These are phyloP conservation scores for Cryptus viduatorius DNA, from an alignment of 2,888 invertebrate genomes.

Conservation along the genomic window DNA sequence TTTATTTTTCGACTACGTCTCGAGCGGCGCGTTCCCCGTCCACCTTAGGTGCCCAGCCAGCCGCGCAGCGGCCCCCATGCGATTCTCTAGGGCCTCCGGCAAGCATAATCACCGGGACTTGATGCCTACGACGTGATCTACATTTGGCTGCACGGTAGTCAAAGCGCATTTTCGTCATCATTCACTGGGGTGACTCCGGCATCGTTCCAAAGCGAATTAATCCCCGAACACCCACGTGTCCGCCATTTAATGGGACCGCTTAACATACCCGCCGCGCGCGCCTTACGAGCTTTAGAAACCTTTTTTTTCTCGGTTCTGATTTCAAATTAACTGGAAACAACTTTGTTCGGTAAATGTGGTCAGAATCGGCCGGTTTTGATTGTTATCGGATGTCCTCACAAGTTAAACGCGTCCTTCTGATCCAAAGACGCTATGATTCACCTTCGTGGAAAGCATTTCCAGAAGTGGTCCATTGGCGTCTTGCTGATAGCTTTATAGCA, in stretches of 20 bases:
- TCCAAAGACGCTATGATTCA: not conserved
- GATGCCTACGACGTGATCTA: slow-evolving; percentile 50
- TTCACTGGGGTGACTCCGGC: not conserved
- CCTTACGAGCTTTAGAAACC: too few relatives aligned
- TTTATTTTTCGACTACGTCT: slow-evolving; percentile 27
- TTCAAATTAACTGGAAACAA: too few relatives aligned
- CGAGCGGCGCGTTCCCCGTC: slow-evolving; percentile 30
- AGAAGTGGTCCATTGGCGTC: too few relatives aligned
- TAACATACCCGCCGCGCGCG: not conserved
- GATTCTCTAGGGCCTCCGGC: slow-evolving; percentile 54
- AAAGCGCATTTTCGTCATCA: slow-evolving; percentile 44
- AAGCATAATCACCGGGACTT: slow-evolving; percentile 44
- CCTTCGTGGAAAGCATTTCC: not conserved
- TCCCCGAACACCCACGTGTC: slow-evolving; percentile 1
- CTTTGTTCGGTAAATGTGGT: not conserved
- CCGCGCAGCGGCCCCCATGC: not conserved
- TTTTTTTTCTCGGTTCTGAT: too few relatives aligned
- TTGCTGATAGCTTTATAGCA: slow-evolving; percentile 7
- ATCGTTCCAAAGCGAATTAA: not conserved
- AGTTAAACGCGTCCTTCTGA: not conserved
- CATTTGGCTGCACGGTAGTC: slow-evolving; percentile 57
- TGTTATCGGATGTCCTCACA: too few relatives aligned
- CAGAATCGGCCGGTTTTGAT: too few relatives aligned
- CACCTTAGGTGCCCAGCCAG: not conserved
- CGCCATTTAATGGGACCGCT: slow-evolving; percentile 10